Evolutionary conservation across 2,797 vertebrate species (phyloP).

Genomic region (Iguana delicatissima): DNA sequence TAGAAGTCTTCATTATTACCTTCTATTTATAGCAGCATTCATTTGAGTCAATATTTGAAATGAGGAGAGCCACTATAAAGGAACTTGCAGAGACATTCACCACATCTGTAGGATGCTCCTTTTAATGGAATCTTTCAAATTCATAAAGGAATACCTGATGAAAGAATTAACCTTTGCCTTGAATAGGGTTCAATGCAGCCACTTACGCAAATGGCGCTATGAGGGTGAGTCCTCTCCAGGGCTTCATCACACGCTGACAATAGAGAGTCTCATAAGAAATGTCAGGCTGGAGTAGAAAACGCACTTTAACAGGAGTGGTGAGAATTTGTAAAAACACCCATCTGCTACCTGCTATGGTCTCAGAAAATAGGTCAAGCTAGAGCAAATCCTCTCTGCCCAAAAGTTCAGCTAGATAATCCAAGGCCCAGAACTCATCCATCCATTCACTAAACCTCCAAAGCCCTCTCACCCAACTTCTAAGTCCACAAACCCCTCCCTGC

Average conservation of each 20-base stretch:
- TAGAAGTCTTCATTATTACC: constrained; percentile 49
- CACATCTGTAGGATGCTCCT: constrained; percentile 59
- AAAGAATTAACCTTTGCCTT: constrained; percentile 32
- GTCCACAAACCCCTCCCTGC: neutral
- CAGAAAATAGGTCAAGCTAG: constrained; percentile 36
- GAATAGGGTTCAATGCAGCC: constrained; percentile 23
- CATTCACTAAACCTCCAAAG: neutral
- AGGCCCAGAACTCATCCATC: neutral
- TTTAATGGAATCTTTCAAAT: constrained; percentile 64
- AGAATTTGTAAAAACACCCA: neutral
- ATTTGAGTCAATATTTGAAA: constrained; percentile 73
- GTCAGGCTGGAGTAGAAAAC: neutral
- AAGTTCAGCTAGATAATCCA: too few species aligned
- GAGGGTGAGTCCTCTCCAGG: neutral
- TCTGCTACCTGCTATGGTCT: neutral
- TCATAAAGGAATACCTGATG: constrained; percentile 60
- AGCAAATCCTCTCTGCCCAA: too few species aligned
- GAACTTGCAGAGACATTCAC: neutral
- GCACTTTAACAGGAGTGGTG: neutral
- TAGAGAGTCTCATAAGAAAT: neutral
- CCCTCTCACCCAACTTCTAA: too few species aligned
- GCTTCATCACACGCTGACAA: neutral
- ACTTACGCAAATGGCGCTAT: constrained; percentile 4
- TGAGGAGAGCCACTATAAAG: constrained; percentile 67
- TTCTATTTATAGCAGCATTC: constrained; percentile 71